phyloP scores from a whole-genome alignment of 2,888 invertebrate species.

The Gnatocerus cornutus region DNA sequence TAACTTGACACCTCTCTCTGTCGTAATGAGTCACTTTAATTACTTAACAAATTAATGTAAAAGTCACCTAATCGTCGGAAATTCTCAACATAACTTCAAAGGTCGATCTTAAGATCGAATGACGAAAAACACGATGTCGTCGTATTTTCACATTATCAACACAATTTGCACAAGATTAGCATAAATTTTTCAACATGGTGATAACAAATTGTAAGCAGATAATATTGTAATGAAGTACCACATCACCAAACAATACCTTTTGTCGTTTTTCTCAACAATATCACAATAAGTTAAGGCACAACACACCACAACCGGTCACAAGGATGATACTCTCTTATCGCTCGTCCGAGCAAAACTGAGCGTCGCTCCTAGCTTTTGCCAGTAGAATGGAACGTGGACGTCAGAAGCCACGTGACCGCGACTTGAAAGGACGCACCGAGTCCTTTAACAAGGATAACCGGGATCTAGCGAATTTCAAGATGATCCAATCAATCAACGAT shows the following conservation, averaged over 20 bases:
- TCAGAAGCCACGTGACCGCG: constrained; percentile 8
- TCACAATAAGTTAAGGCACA: constrained; percentile 11
- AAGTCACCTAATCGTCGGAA: constrained; percentile 12
- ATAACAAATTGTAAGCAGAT: constrained; percentile 8
- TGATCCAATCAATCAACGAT: neutral
- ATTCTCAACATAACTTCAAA: constrained; percentile 11
- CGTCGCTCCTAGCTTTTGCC: constrained; percentile 6
- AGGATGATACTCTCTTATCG: neutral
- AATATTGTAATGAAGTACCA: neutral
- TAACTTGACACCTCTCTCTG: neutral
- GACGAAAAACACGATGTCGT: neutral
- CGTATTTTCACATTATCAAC: neutral
- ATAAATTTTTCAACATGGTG: neutral
- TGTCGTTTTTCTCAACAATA: neutral
- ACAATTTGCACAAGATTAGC: constrained; percentile 6
- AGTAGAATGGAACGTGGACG: constrained; percentile 2
- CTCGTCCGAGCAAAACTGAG: constrained; percentile 4
- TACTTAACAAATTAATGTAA: constrained; percentile 14
- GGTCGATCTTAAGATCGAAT: neutral
- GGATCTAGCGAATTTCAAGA: neutral
- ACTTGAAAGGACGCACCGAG: constrained; percentile 1
- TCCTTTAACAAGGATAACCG: neutral
- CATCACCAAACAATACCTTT: constrained; percentile 1
- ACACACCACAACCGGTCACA: constrained; percentile 1
- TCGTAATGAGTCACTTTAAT: constrained; percentile 13